Percentiles rank a stretch among this genome's conserved stretches.
These are phyloP conservation scores for Eira barbara DNA, from an alignment of 2,113 vertebrate species.

Conservation along the genomic window DNA sequence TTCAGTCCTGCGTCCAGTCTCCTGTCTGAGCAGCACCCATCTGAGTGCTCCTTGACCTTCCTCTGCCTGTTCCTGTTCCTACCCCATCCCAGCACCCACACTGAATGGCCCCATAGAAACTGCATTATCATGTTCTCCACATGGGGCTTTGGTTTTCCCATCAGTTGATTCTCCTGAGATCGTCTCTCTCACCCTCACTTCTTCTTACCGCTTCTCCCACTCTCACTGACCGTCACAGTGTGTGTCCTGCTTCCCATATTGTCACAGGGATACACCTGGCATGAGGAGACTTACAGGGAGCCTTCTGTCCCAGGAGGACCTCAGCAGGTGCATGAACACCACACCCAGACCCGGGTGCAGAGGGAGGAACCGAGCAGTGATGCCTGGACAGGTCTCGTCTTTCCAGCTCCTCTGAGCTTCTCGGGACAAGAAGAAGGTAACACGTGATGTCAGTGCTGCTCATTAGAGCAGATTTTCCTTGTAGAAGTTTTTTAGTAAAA, in stretches of 20 bases:
- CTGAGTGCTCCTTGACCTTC: no score
- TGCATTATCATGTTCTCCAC: not conserved
- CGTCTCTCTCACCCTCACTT: not conserved
- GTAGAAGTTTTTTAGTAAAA: no score
- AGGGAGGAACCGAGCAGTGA: not conserved
- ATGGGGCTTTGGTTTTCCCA: not conserved
- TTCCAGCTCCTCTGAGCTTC: not conserved
- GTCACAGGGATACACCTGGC: not conserved
- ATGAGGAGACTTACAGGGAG: not conserved
- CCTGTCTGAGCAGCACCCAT: no score
- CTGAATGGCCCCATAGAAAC: not conserved
- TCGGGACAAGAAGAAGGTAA: not conserved
- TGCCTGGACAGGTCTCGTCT: not conserved
- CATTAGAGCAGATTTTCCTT: not conserved
- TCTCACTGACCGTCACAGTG: not conserved
- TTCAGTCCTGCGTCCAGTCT: no score
- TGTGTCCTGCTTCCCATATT: not conserved
- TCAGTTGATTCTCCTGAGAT: not conserved
- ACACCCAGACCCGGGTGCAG: not conserved
- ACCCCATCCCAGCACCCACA: no score
- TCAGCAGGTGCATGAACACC: not conserved
- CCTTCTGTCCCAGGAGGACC: not conserved
- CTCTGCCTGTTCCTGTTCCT: no score
- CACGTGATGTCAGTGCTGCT: no score
- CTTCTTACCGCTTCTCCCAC: not conserved